Percentiles rank a stretch among this genome's conserved stretches.
phyloP scores from a whole-genome alignment of 2,888 invertebrate genomes.

The Ormyrus nitidulus region DNA sequence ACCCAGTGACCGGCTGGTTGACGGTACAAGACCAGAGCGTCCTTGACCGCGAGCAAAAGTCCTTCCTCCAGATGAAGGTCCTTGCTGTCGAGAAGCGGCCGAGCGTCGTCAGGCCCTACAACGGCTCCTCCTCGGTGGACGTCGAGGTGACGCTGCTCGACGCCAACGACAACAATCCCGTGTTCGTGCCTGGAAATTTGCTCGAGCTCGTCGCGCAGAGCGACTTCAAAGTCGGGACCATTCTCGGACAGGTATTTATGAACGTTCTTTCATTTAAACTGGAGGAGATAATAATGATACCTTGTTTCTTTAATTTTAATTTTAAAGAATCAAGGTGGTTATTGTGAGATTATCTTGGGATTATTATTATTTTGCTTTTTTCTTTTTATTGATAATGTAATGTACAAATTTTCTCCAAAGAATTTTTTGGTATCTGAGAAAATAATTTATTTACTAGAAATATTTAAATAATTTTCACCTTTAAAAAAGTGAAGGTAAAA shows the following conservation, averaged over 20 bases:
- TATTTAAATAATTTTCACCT: too few species aligned
- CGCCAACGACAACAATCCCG: constrained; percentile 94
- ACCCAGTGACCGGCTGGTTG: constrained; percentile 89
- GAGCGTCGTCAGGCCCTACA: constrained; percentile 76
- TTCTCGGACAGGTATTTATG: constrained; percentile 80
- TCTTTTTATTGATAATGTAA: too few species aligned
- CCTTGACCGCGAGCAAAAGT: constrained; percentile 87
- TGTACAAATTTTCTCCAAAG: too few species aligned
- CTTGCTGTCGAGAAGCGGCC: constrained; percentile 86
- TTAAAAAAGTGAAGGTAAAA: too few species aligned
- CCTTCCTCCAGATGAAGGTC: constrained; percentile 85
- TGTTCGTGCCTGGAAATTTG: constrained; percentile 88
- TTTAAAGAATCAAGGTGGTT: too few species aligned
- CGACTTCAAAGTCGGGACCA: constrained; percentile 82
- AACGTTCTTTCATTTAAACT: background rate
- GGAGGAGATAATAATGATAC: too few species aligned
- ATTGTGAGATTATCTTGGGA: too few species aligned
- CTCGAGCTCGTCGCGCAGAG: constrained; percentile 86
- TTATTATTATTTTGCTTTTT: too few species aligned
- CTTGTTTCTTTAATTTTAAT: too few species aligned
- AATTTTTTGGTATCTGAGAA: too few species aligned
- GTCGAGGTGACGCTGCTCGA: constrained; percentile 90
- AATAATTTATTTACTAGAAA: too few species aligned
- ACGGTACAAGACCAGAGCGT: constrained; percentile 87
- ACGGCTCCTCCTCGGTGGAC: constrained; percentile 79